phyloP scores from a whole-genome alignment of 2,113 vertebrate species.

The Tamias sibiricus region DNA sequence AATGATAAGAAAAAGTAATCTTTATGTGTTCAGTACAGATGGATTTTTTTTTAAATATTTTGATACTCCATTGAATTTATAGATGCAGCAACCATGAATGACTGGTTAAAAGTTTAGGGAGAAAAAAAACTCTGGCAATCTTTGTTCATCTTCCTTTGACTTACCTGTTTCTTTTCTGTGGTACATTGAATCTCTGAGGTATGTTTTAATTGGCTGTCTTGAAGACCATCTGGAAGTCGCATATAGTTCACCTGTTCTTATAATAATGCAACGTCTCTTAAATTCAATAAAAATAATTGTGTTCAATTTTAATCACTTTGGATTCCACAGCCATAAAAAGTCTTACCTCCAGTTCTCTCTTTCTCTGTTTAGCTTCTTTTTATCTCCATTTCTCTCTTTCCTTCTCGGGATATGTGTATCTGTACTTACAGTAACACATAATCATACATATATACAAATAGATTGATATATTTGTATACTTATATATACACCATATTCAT shows the following conservation, averaged over 20 bases:
- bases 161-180: not conserved
- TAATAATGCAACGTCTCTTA: not conserved
- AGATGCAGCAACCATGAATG: not conserved
- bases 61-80: not conserved
- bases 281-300: not conserved
- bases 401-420: not conserved
- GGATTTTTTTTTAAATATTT: not conserved
- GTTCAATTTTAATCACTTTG: not conserved
- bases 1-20: not conserved
- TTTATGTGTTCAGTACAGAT: not conserved
- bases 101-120: not conserved
- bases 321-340: not conserved
- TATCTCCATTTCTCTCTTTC: not conserved
- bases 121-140: not conserved
- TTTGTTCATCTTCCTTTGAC: not conserved
- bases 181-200: not conserved
- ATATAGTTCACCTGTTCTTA: not conserved
- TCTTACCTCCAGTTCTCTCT: not conserved
- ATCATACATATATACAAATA: not conserved
- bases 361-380: not conserved
- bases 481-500: not conserved
- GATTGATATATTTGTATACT: not conserved
- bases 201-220: not conserved
- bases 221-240: constrained; percentile 4
- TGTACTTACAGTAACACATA: not conserved